These are phyloP conservation scores for Latrodectus elegans DNA, from an alignment of 2,888 invertebrate genomes.

Conservation along the genomic window DNA sequence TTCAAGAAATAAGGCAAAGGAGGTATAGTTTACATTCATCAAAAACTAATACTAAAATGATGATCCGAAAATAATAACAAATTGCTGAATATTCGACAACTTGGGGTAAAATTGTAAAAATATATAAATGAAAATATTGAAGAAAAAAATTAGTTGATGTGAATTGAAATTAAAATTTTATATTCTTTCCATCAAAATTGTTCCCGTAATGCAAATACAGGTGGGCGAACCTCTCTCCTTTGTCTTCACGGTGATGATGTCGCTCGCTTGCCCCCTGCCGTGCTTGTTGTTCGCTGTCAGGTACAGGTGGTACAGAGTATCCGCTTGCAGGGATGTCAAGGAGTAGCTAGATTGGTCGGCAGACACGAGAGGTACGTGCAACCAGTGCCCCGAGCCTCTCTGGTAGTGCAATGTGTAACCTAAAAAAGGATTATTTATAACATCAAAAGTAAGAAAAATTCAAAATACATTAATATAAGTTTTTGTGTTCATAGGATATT, in stretches of 20 bases:
- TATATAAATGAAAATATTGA: no score
- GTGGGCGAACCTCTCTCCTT: slow-evolving; percentile 52
- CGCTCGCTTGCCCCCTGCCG: slow-evolving; percentile 64
- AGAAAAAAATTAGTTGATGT: no score
- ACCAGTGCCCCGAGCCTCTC: slow-evolving; percentile 65
- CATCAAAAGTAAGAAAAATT: neutral
- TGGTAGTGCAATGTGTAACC: slow-evolving; percentile 71
- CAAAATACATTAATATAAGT: neutral
- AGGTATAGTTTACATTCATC: no score
- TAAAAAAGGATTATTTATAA: slow-evolving; percentile 21
- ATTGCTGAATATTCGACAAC: no score
- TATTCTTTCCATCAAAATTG: no score
- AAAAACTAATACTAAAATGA: no score
- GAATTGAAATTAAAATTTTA: no score
- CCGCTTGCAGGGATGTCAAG: slow-evolving; percentile 51
- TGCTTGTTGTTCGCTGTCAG: slow-evolving; percentile 67
- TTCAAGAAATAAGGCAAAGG: no score
- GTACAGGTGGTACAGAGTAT: slow-evolving; percentile 64
- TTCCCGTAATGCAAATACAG: no score
- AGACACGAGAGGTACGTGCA: slow-evolving; percentile 61
- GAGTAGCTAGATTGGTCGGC: slow-evolving; percentile 67
- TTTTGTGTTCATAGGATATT: no score
- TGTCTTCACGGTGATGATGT: slow-evolving; percentile 59
- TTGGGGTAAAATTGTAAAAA: no score
- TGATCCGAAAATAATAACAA: no score